Evolutionary conservation across 2,888 invertebrate species (phyloP), one percentile per base, ranked within the genome.

Genomic region (Tenthredo mesomela): DNA sequence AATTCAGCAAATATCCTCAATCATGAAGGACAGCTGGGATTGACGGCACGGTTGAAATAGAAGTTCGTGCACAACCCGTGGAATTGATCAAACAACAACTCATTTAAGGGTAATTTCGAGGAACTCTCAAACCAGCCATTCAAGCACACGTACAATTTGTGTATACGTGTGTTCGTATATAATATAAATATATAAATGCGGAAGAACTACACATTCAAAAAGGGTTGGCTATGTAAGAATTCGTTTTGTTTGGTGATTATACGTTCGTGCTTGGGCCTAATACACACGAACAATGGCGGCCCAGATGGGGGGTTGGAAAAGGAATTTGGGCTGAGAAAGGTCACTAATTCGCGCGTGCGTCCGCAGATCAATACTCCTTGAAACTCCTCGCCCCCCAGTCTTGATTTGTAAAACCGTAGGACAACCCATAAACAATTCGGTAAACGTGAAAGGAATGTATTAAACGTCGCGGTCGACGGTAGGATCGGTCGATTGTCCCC

Each of bases 261-360:
- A 40, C 40, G 58, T 58, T 61, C 58, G 80, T 80, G 58, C 21
- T 61, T 58, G 18, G n/a, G 37, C 40, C 33, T 15, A 61, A 80
- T 40, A 21, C 58, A 61, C 37, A 61, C 40, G 61, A 37, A 33
- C 50, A n/a, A 61, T 61, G 21, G 25, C 50, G 40, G 40, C 37
- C 40, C 58, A 80, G 61, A 21, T 37, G 80, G 15, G n/a, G 50
- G 37, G 33, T 61, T 40, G 61, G 50, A 61, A 61, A 61, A 80
- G 40, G 37, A 80, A 61, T 61, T 80, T 37, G 29, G 58, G 58
- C 58, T 37, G 61, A 50, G 61, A 80, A 80, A 80, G 61, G 80
- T 80, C 80, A 80, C 80, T 80, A 80, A 80, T 61, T 80, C 80
- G 80, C 80, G 80, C 80, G 80, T 80, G 80, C 80, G 58, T 80